phyloP scores from a whole-genome alignment of 2,113 vertebrate species.

The Todiramphus chloris region DNA sequence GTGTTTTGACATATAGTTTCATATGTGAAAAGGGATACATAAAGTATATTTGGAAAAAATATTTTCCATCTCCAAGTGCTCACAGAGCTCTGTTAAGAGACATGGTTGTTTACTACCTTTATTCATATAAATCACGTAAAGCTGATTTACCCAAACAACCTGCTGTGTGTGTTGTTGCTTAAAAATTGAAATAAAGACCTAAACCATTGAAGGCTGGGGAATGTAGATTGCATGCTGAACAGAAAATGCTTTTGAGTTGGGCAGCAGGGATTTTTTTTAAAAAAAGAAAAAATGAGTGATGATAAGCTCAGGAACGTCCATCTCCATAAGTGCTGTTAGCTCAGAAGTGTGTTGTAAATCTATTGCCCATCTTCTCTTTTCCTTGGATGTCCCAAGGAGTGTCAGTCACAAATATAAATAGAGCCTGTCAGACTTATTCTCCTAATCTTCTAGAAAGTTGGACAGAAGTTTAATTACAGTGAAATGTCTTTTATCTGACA shows the following conservation, averaged over 20 bases:
- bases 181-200: neutral
- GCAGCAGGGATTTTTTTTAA: neutral
- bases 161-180: neutral
- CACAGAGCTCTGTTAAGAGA: neutral
- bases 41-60: neutral
- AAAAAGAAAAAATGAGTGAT: neutral
- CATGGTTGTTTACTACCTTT: neutral
- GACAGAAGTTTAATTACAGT: slow-evolving; percentile 44
- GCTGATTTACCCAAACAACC: neutral
- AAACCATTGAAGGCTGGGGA: neutral
- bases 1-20: slow-evolving; percentile 12
- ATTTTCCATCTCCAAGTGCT: neutral
- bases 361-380: neutral
- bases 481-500: slow-evolving; percentile 58
- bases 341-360: neutral
- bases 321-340: slow-evolving; percentile 15
- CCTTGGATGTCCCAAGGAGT: neutral
- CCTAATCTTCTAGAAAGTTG: slow-evolving; percentile 22
- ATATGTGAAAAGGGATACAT: neutral
- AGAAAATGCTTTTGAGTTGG: neutral
- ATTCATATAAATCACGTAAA: slow-evolving; percentile 3
- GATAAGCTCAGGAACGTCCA: slow-evolving; percentile 1
- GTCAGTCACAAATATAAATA: slow-evolving; percentile 11
- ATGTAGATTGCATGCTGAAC: neutral
- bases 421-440: neutral